Conservation (phyloP, 1,140 invertebrate species). For the Asobara japonica region DNA sequence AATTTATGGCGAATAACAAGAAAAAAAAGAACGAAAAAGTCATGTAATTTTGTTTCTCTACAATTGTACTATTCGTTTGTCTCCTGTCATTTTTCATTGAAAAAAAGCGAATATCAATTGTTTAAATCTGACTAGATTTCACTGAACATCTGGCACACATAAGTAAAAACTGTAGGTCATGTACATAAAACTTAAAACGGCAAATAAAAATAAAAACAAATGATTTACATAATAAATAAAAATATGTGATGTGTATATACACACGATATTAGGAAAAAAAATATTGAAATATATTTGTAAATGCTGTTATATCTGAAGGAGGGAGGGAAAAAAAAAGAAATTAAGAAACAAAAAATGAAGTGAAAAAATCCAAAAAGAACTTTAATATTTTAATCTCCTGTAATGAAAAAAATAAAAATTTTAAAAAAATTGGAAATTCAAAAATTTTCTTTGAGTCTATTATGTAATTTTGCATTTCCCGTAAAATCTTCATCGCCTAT, state of each 20-base stretch:
- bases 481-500: no score
- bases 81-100: neutral
- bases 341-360: constrained; percentile 33
- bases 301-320: constrained; percentile 61
- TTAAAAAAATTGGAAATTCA: constrained; percentile 55
- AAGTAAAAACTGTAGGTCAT: neutral
- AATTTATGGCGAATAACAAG: neutral
- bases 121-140: neutral
- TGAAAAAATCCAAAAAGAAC: constrained; percentile 42
- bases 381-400: constrained; percentile 66
- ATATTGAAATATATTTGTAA: constrained; percentile 66
- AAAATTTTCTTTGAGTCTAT: constrained; percentile 37
- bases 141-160: neutral
- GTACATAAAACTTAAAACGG: neutral
- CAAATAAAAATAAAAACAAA: constrained; percentile 49
- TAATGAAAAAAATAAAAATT: constrained; percentile 59
- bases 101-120: neutral
- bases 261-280: constrained; percentile 47
- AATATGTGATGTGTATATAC: constrained; percentile 56
- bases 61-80: neutral
- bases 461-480: no score
- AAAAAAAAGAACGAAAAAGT: neutral
- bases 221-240: neutral
- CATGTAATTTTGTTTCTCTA: neutral
- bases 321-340: constrained; percentile 18